Base-by-base conservation (phyloP, 2,113 vertebrate species). In the Corythornis cristatus region DNA sequence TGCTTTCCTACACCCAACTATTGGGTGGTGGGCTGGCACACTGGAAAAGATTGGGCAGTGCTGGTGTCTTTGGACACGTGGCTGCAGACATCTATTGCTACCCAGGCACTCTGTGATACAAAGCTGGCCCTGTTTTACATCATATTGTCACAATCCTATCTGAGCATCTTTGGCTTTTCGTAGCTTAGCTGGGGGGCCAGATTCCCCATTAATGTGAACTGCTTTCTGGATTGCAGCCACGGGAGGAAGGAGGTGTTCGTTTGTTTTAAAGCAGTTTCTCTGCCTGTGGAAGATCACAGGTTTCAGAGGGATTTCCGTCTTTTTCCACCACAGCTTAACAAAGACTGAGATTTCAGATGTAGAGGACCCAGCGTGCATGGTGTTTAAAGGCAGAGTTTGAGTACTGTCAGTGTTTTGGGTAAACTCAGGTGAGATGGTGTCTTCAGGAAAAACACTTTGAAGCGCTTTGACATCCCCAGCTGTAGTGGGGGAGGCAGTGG, bases 251-350 rank as follows among this genome's bases (percentile, higher is more conserved):
- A 91, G 82, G 12, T 50, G 75, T 78, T 79, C 13, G 50, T 93
- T 93, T 93, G 82, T 58, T 89, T 89, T 56, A 89, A 29, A 78
- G 78, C 74, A 87, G 78, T 85, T 83, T 82, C 89, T 93, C 72
- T 87, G 71, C 93, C 84, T 89, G 64, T 70, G 79, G 82, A 66
- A 89, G 77, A 93, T 91, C 89, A 82, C 80, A 85, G 45, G 40
- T 94, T 93, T 88, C 25, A 16, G 71, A 60, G 81, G 61, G 48
- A 71, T 90, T 90, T 96, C 84, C 2, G 2, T 82, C 56, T 71
- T 83, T 89, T 93, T 88, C 46, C 11, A 6, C 31, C 45, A 17
- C 23, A 51, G n/a, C 48, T 78, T 90, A 67, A 86, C 70, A 75
- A 65, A 89, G 66, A 40, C 43, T 50, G 61, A 81, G 61, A 45